phyloP scores from a whole-genome alignment of 1,140 invertebrate genomes.

The Rhagoletis pomonella region DNA sequence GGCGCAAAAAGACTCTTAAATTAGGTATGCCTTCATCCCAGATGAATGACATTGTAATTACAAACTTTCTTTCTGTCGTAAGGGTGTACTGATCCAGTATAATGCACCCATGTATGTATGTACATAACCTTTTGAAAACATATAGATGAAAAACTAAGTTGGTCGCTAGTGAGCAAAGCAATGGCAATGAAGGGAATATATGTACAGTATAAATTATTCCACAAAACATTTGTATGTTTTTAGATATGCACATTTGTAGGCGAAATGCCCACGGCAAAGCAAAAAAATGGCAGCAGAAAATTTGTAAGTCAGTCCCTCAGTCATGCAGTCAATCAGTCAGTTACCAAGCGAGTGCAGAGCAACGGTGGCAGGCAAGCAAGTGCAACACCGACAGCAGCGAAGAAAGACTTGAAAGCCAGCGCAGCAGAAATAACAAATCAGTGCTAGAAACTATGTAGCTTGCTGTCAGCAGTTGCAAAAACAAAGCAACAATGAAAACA shows the following conservation, averaged over 20 bases:
- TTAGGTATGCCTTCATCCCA: too few species aligned
- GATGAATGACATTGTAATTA: too few species aligned
- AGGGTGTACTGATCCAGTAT: too few species aligned
- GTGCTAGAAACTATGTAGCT: neutral
- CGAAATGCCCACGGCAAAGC: neutral
- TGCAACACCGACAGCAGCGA: neutral
- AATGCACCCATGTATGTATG: too few species aligned
- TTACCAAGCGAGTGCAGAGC: neutral
- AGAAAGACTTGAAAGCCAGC: neutral
- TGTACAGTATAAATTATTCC: too few species aligned
- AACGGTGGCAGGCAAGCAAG: neutral
- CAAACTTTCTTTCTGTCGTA: too few species aligned
- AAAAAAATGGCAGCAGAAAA: neutral
- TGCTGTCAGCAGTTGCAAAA: conserved; percentile 4
- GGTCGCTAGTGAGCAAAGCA: too few species aligned
- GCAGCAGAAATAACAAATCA: neutral
- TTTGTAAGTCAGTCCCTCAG: neutral
- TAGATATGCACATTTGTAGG: neutral
- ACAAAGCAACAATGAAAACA: neutral
- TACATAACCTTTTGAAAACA: too few species aligned
- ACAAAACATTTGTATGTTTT: too few species aligned
- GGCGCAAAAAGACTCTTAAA: too few species aligned
- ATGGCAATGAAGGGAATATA: too few species aligned
- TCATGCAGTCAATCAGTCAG: neutral
- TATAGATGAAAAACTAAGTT: too few species aligned